These are phyloP conservation scores for Andrena marginata DNA, from an alignment of 2,888 invertebrate species.

Conservation along the genomic window DNA sequence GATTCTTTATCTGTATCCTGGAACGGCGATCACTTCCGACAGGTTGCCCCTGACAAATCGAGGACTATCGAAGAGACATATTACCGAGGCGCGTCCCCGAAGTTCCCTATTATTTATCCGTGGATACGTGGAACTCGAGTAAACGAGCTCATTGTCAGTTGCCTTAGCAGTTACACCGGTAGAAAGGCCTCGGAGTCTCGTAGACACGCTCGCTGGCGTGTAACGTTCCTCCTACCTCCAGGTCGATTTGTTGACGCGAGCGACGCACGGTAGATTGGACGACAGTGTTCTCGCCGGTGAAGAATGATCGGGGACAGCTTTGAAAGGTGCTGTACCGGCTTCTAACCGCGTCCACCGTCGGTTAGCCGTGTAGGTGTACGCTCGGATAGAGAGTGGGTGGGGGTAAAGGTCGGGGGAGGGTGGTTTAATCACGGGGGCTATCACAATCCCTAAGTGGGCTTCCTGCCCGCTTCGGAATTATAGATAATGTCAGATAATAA, in stretches of 20 bases:
- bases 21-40: conserved; percentile 66
- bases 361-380: conserved; percentile 75
- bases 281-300: conserved; percentile 19
- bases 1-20: conserved; percentile 61
- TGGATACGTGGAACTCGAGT: not conserved
- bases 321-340: conserved; percentile 72
- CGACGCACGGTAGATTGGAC: not conserved
- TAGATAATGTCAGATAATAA: conserved; percentile 85
- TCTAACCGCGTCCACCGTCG: conserved; percentile 66
- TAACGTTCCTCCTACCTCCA: not conserved
- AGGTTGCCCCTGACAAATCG: conserved; percentile 64
- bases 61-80: conserved; percentile 62
- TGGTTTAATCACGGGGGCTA: conserved; percentile 85
- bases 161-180: no score
- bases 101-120: conserved; percentile 36
- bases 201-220: no score
- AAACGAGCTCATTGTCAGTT: not conserved
- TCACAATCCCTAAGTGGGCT: conserved; percentile 85
- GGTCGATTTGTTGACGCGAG: not conserved
- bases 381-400: conserved; percentile 50
- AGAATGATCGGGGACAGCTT: conserved; percentile 62
- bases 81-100: conserved; percentile 46
- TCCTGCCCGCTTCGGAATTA: conserved; percentile 85
- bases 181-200: no score
- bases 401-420: conserved; percentile 69